Conservation (phyloP, 2,797 vertebrate species). For the Silurus aristotelis region DNA sequence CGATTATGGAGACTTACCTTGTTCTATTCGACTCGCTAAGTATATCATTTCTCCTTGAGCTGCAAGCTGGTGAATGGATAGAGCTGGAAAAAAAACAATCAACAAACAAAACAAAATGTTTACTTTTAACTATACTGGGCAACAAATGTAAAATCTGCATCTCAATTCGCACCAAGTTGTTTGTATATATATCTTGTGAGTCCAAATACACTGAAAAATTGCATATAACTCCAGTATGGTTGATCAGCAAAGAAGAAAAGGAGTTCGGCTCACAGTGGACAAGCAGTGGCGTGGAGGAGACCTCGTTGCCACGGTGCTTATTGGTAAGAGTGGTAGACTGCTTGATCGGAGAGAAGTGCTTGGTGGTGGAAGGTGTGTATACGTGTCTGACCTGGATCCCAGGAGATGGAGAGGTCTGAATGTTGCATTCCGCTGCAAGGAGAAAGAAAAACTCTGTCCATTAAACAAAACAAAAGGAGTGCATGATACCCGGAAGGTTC, state of each 20-base stretch:
- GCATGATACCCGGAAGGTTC: not conserved
- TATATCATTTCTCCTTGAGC: conserved; percentile 98
- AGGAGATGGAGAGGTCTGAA: conserved; percentile 94
- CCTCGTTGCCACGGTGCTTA: conserved; percentile 96
- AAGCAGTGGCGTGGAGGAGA: conserved; percentile 93
- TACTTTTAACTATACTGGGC: not conserved
- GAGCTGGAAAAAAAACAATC: conserved; percentile 70
- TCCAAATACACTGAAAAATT: not conserved
- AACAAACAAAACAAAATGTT: not conserved
- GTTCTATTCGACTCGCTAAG: conserved; percentile 94
- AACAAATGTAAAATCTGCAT: not conserved
- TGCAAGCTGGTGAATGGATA: conserved; percentile 96
- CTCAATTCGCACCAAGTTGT: too few species aligned
- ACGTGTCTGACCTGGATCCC: conserved; percentile 97
- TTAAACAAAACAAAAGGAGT: not conserved
- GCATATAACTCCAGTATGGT: not conserved
- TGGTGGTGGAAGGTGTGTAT: conserved; percentile 97
- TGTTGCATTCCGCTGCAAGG: conserved; percentile 91
- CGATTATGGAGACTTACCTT: conserved; percentile 75
- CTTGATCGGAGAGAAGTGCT: conserved; percentile 98
- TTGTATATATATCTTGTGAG: too few species aligned
- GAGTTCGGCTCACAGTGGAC: conserved; percentile 86
- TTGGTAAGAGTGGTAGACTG: conserved; percentile 98
- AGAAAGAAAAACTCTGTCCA: not conserved
- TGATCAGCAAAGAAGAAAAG: not conserved